Percentiles rank a stretch among this genome's conserved stretches.
These are phyloP conservation scores for Hemaris fuciformis DNA, from an alignment of 2,888 invertebrate species.

Conservation along the genomic window DNA sequence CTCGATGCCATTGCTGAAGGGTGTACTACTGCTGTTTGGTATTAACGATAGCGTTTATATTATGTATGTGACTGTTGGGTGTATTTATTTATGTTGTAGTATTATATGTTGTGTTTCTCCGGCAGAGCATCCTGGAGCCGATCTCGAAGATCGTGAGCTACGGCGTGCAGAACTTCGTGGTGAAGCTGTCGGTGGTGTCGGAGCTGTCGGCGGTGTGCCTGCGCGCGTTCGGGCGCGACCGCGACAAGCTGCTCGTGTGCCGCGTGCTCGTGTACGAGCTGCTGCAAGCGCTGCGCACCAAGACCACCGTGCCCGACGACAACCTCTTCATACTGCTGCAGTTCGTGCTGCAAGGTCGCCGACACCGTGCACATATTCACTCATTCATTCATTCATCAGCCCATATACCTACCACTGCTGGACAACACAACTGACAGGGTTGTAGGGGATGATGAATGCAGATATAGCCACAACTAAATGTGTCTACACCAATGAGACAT, in stretches of 20 bases:
- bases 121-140: conserved; percentile 93
- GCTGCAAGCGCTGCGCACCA: conserved; percentile 97
- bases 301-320: conserved; percentile 95
- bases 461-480: too few species aligned
- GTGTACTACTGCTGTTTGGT: too few species aligned
- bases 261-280: conserved; percentile 96
- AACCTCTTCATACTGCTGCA: conserved; percentile 96
- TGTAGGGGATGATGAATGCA: too few species aligned
- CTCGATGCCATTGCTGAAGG: too few species aligned
- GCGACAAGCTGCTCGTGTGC: conserved; percentile 96
- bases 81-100: too few species aligned
- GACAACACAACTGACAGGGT: too few species aligned
- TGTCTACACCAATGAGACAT: too few species aligned
- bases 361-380: background rate
- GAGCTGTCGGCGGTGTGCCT: conserved; percentile 95
- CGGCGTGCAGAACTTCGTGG: conserved; percentile 92
- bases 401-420: too few species aligned
- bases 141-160: conserved; percentile 97
- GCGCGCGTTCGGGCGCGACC: conserved; percentile 93
- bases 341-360: conserved; percentile 88
- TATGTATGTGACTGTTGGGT: too few species aligned
- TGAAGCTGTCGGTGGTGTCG: conserved; percentile 89
- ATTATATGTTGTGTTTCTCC: too few species aligned
- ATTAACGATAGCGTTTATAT: too few species aligned
- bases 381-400: too few species aligned